These are phyloP conservation scores for Drosophila varians DNA, from an alignment of 1,140 invertebrate genomes.

Conservation along the genomic window DNA sequence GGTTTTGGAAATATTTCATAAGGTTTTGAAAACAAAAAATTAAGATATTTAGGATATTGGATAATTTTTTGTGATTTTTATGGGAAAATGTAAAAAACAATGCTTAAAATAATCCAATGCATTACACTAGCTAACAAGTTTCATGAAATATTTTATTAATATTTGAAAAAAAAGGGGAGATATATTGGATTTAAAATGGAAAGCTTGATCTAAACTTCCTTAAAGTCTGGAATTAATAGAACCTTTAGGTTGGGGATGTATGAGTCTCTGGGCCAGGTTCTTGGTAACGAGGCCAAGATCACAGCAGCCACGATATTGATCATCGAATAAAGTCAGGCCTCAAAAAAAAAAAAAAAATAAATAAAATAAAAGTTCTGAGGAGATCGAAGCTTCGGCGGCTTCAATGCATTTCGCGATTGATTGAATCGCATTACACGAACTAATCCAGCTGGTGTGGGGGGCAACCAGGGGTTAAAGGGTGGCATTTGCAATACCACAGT, in stretches of 20 bases:
- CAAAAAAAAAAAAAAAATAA: no score
- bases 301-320: constrained; percentile 44
- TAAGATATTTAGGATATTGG: no score
- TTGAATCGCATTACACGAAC: constrained; percentile 44
- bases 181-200: background rate
- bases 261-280: background rate
- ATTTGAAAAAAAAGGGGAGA: background rate
- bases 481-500: background rate
- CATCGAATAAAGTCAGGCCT: no score
- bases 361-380: background rate
- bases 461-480: background rate
- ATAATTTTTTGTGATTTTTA: no score
- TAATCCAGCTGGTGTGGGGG: background rate
- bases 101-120: no score
- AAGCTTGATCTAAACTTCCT: no score
- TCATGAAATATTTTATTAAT: background rate
- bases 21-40: background rate
- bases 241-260: no score
- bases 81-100: no score
- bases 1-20: background rate
- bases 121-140: constrained; percentile 6
- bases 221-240: no score
- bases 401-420: constrained; percentile 32
- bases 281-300: constrained; percentile 44
- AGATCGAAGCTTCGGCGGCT: background rate